A percentile compares a stretch with the other conserved stretches of the same genome.
Evolutionary conservation across 2,797 vertebrate genomes (phyloP).

Genomic region (Buceros bicornis): DNA sequence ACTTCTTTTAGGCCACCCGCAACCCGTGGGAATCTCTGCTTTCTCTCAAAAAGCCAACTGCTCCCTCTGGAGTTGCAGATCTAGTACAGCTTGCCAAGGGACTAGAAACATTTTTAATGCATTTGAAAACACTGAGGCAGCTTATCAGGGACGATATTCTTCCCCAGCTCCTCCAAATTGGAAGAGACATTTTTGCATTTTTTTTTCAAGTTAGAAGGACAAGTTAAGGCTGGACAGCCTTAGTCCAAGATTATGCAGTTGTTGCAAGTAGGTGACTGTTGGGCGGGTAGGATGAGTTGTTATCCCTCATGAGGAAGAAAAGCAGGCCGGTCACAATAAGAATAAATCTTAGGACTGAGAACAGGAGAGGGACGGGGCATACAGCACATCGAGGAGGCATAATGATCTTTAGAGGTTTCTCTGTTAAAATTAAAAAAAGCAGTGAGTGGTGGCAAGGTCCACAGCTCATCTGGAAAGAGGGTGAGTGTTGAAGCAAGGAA

Average conservation of each 20-base stretch:
- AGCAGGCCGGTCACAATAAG: not conserved
- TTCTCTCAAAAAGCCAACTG: conserved; percentile 52
- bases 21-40: conserved; percentile 5
- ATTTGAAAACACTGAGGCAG: not conserved
- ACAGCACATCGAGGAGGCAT: not conserved
- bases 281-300: not conserved
- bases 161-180: conserved; percentile 1
- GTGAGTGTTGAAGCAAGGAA: not conserved
- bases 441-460: not conserved
- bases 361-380: not conserved
- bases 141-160: not conserved
- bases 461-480: not conserved
- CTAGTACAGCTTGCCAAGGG: conserved; percentile 48
- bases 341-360: not conserved
- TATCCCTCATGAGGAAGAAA: not conserved
- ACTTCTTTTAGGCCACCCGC: conserved; percentile 45
- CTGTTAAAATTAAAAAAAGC: not conserved
- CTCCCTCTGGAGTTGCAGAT: conserved; percentile 69
- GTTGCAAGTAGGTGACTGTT: not conserved
- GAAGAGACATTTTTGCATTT: conserved; percentile 24
- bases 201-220: not conserved
- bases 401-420: not conserved
- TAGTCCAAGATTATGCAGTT: not conserved
- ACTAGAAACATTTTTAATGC: conserved; percentile 15
- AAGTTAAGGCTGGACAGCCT: not conserved